Evolutionary conservation across 2,888 invertebrate genomes (phyloP).

Genomic region (Tetranychus truncatus): DNA sequence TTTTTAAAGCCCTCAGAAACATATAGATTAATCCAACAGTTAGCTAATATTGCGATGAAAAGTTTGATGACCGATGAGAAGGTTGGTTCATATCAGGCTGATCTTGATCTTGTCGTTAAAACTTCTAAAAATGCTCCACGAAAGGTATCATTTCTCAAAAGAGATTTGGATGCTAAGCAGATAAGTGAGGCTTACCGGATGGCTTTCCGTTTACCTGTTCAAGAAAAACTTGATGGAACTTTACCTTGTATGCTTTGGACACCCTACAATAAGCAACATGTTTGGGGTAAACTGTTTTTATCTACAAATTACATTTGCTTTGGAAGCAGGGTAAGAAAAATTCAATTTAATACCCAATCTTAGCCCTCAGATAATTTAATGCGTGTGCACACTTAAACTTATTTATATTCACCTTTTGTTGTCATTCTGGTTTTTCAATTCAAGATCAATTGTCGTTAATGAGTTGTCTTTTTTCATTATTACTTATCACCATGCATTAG

Average conservation of each 20-base stretch:
- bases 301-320: conserved; percentile 91
- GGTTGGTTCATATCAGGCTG: conserved; percentile 20
- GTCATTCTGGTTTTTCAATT: background rate
- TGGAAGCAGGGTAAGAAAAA: conserved; percentile 57
- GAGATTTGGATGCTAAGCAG: conserved; percentile 82
- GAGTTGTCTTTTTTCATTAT: background rate
- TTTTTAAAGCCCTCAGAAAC: conserved; percentile 73
- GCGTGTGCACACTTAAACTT: background rate
- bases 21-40: conserved; percentile 73
- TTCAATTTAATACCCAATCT: background rate
- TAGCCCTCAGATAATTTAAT: background rate
- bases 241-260: conserved; percentile 78
- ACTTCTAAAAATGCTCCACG: conserved; percentile 64
- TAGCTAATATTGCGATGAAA: conserved; percentile 92
- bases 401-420: background rate
- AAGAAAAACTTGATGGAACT: conserved; percentile 82
- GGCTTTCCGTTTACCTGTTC: conserved; percentile 51
- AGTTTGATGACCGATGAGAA: conserved; percentile 31
- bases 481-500: conserved; percentile 36
- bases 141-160: conserved; percentile 72
- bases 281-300: conserved; percentile 68
- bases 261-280: conserved; percentile 75
- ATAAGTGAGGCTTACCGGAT: conserved; percentile 67
- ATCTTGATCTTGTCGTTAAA: conserved; percentile 56
- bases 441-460: background rate